Percentiles rank a stretch among this genome's conserved stretches.
Conservation (phyloP, 2,888 invertebrate genomes). For the Drepana falcataria region DNA sequence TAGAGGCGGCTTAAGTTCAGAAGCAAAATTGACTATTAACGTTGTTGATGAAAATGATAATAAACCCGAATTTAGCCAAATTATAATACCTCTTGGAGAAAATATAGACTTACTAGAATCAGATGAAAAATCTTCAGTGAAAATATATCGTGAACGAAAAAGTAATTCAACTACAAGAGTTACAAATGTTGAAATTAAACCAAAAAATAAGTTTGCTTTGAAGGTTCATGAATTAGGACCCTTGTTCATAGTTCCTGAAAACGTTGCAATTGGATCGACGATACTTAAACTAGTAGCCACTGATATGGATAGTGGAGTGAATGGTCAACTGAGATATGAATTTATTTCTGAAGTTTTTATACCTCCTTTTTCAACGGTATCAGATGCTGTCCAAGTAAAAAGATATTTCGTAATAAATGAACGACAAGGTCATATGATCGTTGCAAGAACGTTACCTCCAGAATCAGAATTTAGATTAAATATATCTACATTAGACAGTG, state of each 20-base stretch:
- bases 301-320: constrained; percentile 85
- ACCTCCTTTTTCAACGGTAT: constrained; percentile 64
- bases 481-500: constrained; percentile 86
- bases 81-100: constrained; percentile 83
- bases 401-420: constrained; percentile 88
- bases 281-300: constrained; percentile 84
- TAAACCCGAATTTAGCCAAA: constrained; percentile 83
- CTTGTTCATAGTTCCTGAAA: constrained; percentile 84
- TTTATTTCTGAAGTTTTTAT: constrained; percentile 83
- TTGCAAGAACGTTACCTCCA: constrained; percentile 84
- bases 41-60: constrained; percentile 92
- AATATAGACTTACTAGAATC: constrained; percentile 82
- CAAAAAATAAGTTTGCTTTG: constrained; percentile 58
- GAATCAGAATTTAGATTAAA: constrained; percentile 87
- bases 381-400: constrained; percentile 72
- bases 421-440: constrained; percentile 85
- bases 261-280: constrained; percentile 82
- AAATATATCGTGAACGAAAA: constrained; percentile 63
- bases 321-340: constrained; percentile 85
- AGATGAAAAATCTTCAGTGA: constrained; percentile 72
- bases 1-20: constrained; percentile 85
- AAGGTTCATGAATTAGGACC: constrained; percentile 69
- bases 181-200: constrained; percentile 50
- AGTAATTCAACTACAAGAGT: constrained; percentile 43
- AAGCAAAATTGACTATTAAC: constrained; percentile 83